Conservation (phyloP, 2,797 vertebrate species). For the Clarias platycephalus region DNA sequence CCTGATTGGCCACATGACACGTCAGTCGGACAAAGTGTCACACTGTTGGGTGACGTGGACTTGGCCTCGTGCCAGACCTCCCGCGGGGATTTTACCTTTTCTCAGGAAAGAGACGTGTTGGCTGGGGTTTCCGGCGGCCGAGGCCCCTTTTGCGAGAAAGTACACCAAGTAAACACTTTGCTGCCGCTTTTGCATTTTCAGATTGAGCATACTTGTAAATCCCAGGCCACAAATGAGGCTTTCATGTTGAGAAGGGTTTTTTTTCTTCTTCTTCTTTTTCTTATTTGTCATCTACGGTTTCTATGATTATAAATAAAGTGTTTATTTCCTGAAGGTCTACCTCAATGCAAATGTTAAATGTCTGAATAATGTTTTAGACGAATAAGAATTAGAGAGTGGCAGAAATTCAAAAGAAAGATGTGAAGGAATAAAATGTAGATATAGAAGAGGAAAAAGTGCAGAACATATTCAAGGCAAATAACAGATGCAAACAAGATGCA, state of each 20-base stretch:
- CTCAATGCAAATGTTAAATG: not conserved
- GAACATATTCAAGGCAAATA: not conserved
- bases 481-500: not conserved
- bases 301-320: constrained; percentile 12
- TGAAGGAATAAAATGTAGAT: not conserved
- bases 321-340: not conserved
- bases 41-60: constrained; percentile 45
- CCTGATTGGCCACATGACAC: constrained; percentile 33
- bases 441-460: not conserved
- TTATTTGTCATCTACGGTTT: not conserved
- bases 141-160: constrained; percentile 28
- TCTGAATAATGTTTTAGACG: not conserved
- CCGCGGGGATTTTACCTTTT: constrained; percentile 59
- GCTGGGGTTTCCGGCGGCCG: constrained; percentile 48
- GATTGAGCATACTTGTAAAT: not conserved
- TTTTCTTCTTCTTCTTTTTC: not conserved
- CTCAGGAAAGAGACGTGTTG: constrained; percentile 42
- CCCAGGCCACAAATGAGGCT: not conserved
- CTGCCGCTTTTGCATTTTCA: not conserved
- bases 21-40: constrained; percentile 31
- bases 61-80: constrained; percentile 46
- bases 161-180: constrained; percentile 19
- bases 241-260: not conserved
- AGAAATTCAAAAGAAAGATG: not conserved
- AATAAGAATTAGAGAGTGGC: not conserved